Evolutionary conservation across 1,140 invertebrate genomes (phyloP), one percentile per base, ranked within the genome.

Genomic region (Rhopalosiphum padi): DNA sequence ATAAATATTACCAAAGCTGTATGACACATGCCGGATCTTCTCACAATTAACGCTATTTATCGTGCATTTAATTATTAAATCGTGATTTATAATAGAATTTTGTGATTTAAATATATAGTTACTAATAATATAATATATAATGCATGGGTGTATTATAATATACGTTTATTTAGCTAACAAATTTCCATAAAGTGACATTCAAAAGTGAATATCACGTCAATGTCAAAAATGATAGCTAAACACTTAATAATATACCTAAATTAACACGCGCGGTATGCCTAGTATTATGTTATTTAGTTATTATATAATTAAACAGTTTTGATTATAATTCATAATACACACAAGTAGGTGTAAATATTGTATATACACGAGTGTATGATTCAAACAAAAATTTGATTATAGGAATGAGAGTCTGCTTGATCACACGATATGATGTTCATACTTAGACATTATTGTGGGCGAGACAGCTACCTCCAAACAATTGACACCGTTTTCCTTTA

Each of bases 121-220:
- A 25, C 25, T 46, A 37, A 35, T 35, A 30, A 43, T 41, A 30
- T 41, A 86, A 22, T 22, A 30, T 87, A 25, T 4, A 87, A 48
- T 87, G 15, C 23, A n/a, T 53, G 2, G 86, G 2, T 25, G n/a
- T 88, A 35, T 48, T n/a, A 30, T 48, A 48, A 48, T n/a, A 87
- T 35, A 21, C 25, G 46, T 23, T n/a, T 22, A 18, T 43, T 43
- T 87, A 87, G 48, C 53, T n/a, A 18, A 88, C 87, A 35, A 35
- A 88, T 88, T 53, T 88, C 87, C 87, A 53, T 88, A 53, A 53
- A 35, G n/a, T 88, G 48, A 88, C 87, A 37, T 88, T 88, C 87
- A 53, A 87, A 87, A 87, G 43, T 85, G 83, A 85, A 87, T 22
- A 87, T 87, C n/a, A 30, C 11, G 30, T 53, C 87, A 88, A 88